Conservation (phyloP, 1,140 invertebrate species). For the Drosophila equinoxialis region DNA sequence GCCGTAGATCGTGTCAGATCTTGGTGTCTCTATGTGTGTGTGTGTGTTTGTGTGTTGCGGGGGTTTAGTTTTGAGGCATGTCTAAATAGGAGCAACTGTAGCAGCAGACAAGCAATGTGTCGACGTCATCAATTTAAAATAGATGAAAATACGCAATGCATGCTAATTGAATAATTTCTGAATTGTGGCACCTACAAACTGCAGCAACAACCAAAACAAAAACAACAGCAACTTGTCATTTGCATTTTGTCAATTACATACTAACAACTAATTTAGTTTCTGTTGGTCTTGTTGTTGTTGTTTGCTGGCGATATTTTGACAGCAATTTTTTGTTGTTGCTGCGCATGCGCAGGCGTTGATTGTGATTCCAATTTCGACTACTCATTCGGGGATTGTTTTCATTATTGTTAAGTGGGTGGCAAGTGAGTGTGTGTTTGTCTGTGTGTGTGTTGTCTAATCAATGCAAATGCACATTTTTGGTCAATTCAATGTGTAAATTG, state of each 20-base stretch:
- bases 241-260: slow-evolving; percentile 59
- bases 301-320: slow-evolving; percentile 65
- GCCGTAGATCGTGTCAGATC: slow-evolving; percentile 35
- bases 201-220: slow-evolving; percentile 13
- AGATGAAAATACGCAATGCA: slow-evolving; percentile 80
- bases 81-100: slow-evolving; percentile 56
- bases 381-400: neutral
- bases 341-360: slow-evolving; percentile 42
- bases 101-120: slow-evolving; percentile 32
- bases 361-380: neutral
- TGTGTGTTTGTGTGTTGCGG: neutral
- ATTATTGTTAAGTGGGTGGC: slow-evolving; percentile 17
- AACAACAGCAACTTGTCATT: slow-evolving; percentile 37
- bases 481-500: slow-evolving; percentile 57
- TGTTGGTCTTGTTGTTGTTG: slow-evolving; percentile 41
- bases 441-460: slow-evolving; percentile 60
- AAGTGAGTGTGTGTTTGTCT: neutral
- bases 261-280: slow-evolving; percentile 64
- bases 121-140: slow-evolving; percentile 79
- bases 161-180: slow-evolving; percentile 78
- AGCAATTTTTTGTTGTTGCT: slow-evolving; percentile 44
- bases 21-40: too few species aligned
- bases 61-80: slow-evolving; percentile 27
- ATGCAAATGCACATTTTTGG: slow-evolving; percentile 80
- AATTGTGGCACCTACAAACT: slow-evolving; percentile 76